Base-by-base conservation (phyloP, 2,888 invertebrate species). In the Fragum whitleyi region DNA sequence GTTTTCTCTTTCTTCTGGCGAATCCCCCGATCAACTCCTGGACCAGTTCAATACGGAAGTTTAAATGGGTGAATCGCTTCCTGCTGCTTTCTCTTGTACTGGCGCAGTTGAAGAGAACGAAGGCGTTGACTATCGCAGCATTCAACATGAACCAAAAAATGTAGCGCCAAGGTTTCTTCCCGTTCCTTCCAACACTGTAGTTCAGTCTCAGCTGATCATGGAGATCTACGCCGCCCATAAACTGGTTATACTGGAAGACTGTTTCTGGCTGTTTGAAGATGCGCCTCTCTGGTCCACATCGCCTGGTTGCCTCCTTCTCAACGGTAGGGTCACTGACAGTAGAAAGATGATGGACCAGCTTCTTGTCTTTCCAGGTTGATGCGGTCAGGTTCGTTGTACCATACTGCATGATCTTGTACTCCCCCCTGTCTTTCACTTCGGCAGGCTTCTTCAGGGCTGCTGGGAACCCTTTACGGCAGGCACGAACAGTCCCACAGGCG, bases 161-260 rank as follows among this genome's bases (percentile, higher is more conserved):
- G 55, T 81, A 77, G 11, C 51, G 39, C 77, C 74, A 77, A 5
- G 36, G 39, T 68, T 74, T 81, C 23, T 70, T 81, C 7, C 68
- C 53, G 21, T 67, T 68, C 42, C 81, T 71, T 29, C 72, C 75
- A 0, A 78, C 28, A 69, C 32, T n/a, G 67, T 78, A 77, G 28
- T 59, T 28, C 28, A 2, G 57, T 5, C 74, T 14, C 1, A 55
- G 59, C 28, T 78, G 78, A 26, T 82, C 78, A 47, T 82, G 82
- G 2, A 36, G 21, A 32, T 83, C 83, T 0, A 83, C 79, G 53
- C 79, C 83, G 19, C 69, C 72, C 79, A 79, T 83, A 14, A 68
- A 74, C 21, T 62, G 5, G 28, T 82, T 82, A 59, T 79, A 79
- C 1, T 21, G 16, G 47, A 53, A n/a, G 7, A 32, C 61, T 5